phyloP scores from a whole-genome alignment of 2,888 invertebrate genomes.

The Polydrusus tereticollis region DNA sequence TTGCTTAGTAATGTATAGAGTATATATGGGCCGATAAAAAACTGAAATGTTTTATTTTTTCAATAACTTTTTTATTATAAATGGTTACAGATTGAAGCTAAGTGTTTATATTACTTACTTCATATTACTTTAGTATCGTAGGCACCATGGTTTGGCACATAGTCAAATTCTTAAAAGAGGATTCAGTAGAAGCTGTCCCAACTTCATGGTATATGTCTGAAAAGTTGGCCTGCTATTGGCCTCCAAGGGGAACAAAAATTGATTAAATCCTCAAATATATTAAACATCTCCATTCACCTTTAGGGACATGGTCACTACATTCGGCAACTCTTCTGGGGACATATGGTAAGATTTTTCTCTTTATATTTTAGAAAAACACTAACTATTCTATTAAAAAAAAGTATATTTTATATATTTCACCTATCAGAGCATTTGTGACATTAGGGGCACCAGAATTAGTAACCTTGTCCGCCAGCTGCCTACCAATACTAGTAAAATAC shows the following conservation, averaged over 20 bases:
- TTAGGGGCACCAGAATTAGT: too few relatives aligned
- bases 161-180: neutral
- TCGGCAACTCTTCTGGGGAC: conserved; percentile 15
- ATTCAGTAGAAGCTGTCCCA: conserved; percentile 13
- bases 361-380: neutral
- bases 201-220: neutral
- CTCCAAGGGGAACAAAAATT: neutral
- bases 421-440: too few relatives aligned
- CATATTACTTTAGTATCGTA: neutral
- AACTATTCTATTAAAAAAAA: neutral
- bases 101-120: neutral
- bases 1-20: too few relatives aligned
- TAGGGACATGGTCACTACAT: neutral
- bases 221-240: neutral
- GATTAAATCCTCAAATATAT: conserved; percentile 12
- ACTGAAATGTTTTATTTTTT: too few relatives aligned
- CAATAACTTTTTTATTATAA: too few relatives aligned
- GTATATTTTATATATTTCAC: neutral
- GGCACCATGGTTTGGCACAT: neutral
- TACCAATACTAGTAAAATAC: too few relatives aligned
- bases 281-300: neutral
- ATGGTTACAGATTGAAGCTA: neutral
- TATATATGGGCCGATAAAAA: too few relatives aligned
- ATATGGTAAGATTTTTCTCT: conserved; percentile 20
- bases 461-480: too few relatives aligned